Evolutionary conservation across 2,113 vertebrate species (phyloP).

Genomic region (Melanocharis versteri): DNA sequence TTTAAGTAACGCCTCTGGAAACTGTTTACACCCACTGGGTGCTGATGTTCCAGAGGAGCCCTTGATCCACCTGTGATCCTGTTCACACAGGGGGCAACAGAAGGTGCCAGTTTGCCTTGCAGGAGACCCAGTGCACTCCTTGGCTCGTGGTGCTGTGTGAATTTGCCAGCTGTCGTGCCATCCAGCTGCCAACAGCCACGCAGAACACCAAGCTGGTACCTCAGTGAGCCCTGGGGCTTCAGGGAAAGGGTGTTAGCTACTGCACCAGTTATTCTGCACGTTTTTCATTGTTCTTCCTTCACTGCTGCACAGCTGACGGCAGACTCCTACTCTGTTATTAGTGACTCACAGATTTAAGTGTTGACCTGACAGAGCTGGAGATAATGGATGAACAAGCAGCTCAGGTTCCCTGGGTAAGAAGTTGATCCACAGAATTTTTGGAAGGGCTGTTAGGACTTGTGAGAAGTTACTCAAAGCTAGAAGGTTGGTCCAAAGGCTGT

Average conservation of each 20-base stretch:
- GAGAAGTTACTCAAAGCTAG: background rate
- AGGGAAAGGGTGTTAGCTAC: background rate
- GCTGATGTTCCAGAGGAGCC: background rate
- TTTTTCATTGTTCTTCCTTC: background rate
- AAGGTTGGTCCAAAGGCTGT: background rate
- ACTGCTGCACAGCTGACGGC: background rate
- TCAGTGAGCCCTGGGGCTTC: background rate
- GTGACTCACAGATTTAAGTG: background rate
- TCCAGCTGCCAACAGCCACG: background rate
- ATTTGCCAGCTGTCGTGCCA: background rate
- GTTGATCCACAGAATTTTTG: background rate
- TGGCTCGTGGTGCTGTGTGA: accelerated
- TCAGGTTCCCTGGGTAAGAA: background rate
- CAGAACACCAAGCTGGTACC: background rate
- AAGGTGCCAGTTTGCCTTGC: background rate
- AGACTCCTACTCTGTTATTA: background rate
- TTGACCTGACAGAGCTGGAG: background rate
- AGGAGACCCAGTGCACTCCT: background rate
- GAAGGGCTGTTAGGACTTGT: background rate
- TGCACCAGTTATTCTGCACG: background rate
- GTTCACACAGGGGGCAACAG: accelerated
- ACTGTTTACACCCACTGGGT: background rate
- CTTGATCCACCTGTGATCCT: background rate
- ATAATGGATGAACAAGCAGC: background rate
- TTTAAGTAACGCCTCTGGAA: background rate